These are phyloP conservation scores for Aphodius sticticus DNA, from an alignment of 2,888 invertebrate species.

Conservation along the genomic window DNA sequence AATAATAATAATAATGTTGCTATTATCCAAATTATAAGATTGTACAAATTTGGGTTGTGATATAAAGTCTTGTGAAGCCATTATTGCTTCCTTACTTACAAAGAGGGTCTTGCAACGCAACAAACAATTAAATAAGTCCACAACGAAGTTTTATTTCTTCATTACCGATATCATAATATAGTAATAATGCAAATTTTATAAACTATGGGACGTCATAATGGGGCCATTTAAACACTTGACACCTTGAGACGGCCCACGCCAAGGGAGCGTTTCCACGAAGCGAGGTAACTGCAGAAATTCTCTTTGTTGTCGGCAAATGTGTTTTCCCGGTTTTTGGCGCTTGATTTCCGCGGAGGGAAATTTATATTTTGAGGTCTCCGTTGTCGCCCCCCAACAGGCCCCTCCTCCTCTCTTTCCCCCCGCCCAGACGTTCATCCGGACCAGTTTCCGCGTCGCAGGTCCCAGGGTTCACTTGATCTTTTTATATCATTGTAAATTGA, in stretches of 20 bases:
- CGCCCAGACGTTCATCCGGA: conserved; percentile 21
- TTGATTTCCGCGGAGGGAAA: conserved; percentile 58
- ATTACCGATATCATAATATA: too few relatives aligned
- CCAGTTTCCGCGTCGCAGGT: conserved; percentile 13
- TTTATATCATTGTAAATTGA: conserved; percentile 39
- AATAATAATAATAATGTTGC: too few relatives aligned
- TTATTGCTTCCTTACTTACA: too few relatives aligned
- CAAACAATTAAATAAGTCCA: too few relatives aligned
- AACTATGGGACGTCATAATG: background rate
- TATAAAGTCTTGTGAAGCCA: too few relatives aligned
- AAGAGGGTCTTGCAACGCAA: too few relatives aligned
- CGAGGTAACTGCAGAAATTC: conserved; percentile 43
- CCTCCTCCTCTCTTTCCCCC: conserved; percentile 1
- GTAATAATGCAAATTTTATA: background rate
- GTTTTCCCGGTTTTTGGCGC: conserved; percentile 48
- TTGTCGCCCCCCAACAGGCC: conserved; percentile 22
- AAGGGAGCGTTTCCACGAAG: background rate
- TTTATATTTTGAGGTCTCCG: conserved; percentile 52
- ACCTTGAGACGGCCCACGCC: background rate
- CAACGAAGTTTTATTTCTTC: too few relatives aligned
- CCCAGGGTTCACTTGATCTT: conserved; percentile 33
- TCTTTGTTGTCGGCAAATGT: conserved; percentile 54
- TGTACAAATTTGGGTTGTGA: too few relatives aligned
- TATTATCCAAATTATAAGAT: too few relatives aligned
- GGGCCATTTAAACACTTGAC: background rate